Conservation (phyloP, 2,113 vertebrate species). For the Phrynosoma platyrhinos region DNA sequence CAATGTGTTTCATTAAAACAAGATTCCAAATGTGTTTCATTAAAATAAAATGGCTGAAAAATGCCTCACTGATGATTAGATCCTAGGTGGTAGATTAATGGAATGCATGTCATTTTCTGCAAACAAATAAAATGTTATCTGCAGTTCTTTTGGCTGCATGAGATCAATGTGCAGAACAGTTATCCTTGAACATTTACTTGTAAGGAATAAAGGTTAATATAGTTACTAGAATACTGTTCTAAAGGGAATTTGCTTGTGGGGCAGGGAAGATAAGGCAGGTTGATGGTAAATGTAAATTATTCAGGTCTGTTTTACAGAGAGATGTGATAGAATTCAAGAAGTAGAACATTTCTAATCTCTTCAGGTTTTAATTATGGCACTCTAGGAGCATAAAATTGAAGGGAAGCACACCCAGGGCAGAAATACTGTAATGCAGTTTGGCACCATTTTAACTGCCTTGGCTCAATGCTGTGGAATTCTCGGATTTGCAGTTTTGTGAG, state of each 20-base stretch:
- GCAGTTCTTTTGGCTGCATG: constrained; percentile 50
- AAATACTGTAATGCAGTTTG: too few relatives aligned
- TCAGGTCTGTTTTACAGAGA: constrained; percentile 47
- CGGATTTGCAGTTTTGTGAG: too few relatives aligned
- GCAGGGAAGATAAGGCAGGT: not conserved
- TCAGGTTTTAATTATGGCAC: not conserved
- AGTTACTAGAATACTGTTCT: constrained; percentile 42
- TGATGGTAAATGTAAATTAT: constrained; percentile 9
- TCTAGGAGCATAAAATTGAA: too few relatives aligned
- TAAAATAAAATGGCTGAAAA: constrained; percentile 74
- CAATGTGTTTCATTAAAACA: constrained; percentile 80
- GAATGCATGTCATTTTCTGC: constrained; percentile 31
- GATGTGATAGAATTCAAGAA: constrained; percentile 17
- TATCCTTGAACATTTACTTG: constrained; percentile 50
- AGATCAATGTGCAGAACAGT: constrained; percentile 34
- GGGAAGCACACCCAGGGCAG: too few relatives aligned
- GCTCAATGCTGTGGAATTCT: too few relatives aligned
- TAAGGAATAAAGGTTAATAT: constrained; percentile 42
- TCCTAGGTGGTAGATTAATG: constrained; percentile 47
- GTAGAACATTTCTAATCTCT: constrained; percentile 35
- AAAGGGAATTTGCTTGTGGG: constrained; percentile 39
- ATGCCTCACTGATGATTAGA: constrained; percentile 62
- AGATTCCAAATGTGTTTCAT: constrained; percentile 79
- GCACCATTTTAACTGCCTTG: too few relatives aligned
- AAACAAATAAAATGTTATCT: constrained; percentile 57